phyloP scores from a whole-genome alignment of 2,113 vertebrate species.

The Daboia siamensis region DNA sequence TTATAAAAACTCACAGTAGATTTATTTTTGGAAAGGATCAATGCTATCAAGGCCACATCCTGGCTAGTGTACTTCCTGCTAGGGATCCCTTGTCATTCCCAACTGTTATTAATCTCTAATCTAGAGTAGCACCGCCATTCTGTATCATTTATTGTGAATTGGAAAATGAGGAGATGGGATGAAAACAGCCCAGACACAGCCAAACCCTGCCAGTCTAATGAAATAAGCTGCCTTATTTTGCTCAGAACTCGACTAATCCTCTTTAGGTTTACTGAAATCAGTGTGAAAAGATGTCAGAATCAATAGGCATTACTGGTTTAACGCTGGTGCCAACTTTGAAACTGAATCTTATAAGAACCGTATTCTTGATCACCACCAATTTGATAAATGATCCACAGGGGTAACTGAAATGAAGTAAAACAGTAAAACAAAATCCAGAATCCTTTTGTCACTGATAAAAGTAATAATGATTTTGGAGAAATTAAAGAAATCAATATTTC shows the following conservation, averaged over 20 bases:
- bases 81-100: neutral
- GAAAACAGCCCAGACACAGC: neutral
- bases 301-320: neutral
- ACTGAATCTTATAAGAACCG: neutral
- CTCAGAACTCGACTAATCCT: neutral
- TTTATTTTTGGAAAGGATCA: neutral
- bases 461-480: neutral
- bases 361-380: neutral
- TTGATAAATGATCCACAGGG: neutral
- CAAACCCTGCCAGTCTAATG: neutral
- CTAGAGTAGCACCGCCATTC: neutral
- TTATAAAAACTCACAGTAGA: neutral
- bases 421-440: neutral
- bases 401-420: neutral
- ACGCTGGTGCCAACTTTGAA: neutral
- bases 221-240: neutral
- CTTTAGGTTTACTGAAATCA: neutral
- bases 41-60: neutral
- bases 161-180: neutral
- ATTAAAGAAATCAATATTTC: neutral
- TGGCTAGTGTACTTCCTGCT: neutral
- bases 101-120: neutral
- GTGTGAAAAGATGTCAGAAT: neutral
- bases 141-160: neutral
- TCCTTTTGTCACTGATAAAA: neutral